Evolutionary conservation across 2,113 vertebrate species (phyloP).

Genomic region (Protobothrops flavoviridis): DNA sequence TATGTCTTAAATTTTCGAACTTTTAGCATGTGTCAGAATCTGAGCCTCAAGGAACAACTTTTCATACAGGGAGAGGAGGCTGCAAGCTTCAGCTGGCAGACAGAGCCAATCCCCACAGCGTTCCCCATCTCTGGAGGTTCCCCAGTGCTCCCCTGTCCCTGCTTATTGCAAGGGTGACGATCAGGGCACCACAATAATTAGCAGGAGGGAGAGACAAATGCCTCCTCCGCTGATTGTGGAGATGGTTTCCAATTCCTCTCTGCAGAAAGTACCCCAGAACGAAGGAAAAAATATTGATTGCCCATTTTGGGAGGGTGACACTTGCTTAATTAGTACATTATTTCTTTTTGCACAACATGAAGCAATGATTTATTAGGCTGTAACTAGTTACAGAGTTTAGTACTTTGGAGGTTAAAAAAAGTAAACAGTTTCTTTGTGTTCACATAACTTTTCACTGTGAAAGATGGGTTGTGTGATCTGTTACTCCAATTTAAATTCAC

Average conservation of each 20-base stretch:
- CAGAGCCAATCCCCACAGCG: not conserved
- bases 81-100: not conserved
- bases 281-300: constrained; percentile 74
- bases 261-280: constrained; percentile 37
- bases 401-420: constrained; percentile 57
- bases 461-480: not conserved
- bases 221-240: constrained; percentile 50
- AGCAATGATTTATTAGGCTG: constrained; percentile 68
- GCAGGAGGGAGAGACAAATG: fast-evolving
- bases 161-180: not conserved
- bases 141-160: not conserved
- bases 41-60: not conserved
- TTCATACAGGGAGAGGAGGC: not conserved
- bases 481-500: not conserved
- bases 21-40: not conserved
- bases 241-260: constrained; percentile 50
- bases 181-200: not conserved
- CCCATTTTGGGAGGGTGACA: constrained; percentile 55
- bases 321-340: constrained; percentile 63
- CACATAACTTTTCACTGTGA: not conserved
- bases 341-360: constrained; percentile 65
- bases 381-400: constrained; percentile 70
- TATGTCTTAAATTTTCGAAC: not conserved
- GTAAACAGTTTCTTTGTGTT: not conserved
- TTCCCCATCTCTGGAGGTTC: not conserved